Base-by-base conservation (phyloP, 1,140 invertebrate species). In the Maconellicoccus hirsutus region DNA sequence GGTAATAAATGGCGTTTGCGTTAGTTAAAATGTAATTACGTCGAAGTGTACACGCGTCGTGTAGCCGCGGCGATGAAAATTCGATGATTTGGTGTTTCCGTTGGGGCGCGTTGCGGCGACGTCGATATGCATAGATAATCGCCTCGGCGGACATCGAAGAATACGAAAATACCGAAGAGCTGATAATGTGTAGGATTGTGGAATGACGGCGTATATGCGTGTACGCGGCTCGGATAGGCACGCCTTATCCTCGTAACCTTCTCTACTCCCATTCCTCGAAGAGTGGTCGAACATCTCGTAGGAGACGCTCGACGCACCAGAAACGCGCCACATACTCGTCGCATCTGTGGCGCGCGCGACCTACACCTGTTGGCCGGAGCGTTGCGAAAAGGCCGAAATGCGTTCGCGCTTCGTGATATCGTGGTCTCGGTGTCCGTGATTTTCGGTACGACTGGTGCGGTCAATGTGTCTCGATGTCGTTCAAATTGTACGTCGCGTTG, bases 171-270 rank as follows among this genome's bases (percentile, higher is more conserved):
- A n/a, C n/a, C n/a, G n/a, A n/a, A n/a, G n/a, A n/a, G n/a, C n/a
- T n/a, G n/a, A 33, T 33, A 33, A 6, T 52, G 42, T 52, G 16
- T 52, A 52, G 4, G 42, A 4, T 2, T 52, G 42, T 14, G n/a
- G n/a, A 19, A 4, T 52, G 6, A 16, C 42, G 42, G 42, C 29
- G 16, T 3, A 52, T 52, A 52, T 6, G 42, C 10, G n/a, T 3
- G 16, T 52, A 52, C 42, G 12, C 12, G 12, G 29, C 29, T 6
- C 4, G 12, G 12, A 12, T 6, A 52, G 42, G 42, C 42, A 52
- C 42, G n/a, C 42, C 42, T 52, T 52, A 52, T 52, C 42, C 42
- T 52, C 42, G 42, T 52, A 52, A 52, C 42, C 42, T 52, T 52
- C 42, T 52, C 42, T 52, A 4, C 16, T 8, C 42, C 16, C 42